Evolutionary conservation across 2,113 vertebrate species (phyloP), one percentile per base, ranked within the genome.

Genomic region (Mesitornis unicolor): DNA sequence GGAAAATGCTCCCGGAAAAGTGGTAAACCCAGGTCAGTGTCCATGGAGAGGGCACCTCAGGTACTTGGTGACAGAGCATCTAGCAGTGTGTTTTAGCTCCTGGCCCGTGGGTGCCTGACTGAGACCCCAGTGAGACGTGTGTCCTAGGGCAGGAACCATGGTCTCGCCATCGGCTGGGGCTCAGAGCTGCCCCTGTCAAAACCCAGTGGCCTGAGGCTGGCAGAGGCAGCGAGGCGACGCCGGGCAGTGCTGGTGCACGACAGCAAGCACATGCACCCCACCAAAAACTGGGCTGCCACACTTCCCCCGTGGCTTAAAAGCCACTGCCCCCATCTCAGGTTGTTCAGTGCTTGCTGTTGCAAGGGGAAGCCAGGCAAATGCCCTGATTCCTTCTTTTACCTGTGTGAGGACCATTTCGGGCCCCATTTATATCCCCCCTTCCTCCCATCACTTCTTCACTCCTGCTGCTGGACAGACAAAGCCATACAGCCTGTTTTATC

Each of bases 11-110:
- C 60, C 4, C 4, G 79, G 78, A 65, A 64, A 69, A 78, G 64
- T 4, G 1, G 43, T 54, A 60, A 19, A 2, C 1, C 16, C 36
- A 9, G 16, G 25, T 36, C 57, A 8, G 14, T 0, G 7, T 48
- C 16, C 75, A 57, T 0, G 0, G 26, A 42, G 74, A 57, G 59
- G 47, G 69, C 6, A 2, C 16, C 43, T 75, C 6, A 1, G 61
- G 43, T 20, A 26, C 14, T 10, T 3, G 7, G 28, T 31, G 71
- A 26, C 24, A 3, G 42, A 59, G 54, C 42, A 22, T 13, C 29
- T 16, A 0, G n/a, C 7, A 2, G 60, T 2, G 0, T 17, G 50
- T 48, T 45, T 16, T 48, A 43, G 43, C 60, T 48, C 19, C 50
- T 45, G 54, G 51, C 40, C 38, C 10, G 0, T 6, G 61, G 45